Base-by-base conservation (phyloP, 2,113 vertebrate species). In the Pica pica region DNA sequence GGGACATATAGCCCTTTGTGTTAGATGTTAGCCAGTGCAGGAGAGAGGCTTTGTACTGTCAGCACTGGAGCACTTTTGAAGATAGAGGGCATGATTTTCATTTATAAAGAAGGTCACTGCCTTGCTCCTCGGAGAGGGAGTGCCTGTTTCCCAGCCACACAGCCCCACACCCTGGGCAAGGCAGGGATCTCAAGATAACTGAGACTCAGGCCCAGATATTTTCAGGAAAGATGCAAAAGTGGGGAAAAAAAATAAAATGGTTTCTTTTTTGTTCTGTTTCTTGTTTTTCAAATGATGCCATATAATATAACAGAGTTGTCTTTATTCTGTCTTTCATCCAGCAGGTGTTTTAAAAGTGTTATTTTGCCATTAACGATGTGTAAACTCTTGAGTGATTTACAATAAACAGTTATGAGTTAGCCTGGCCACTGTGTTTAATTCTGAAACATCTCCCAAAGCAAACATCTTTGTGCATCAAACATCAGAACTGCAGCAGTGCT, bases 321-420 rank as follows among this genome's bases (percentile, higher is more conserved):
- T 89, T 96, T 94, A 92, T 95, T 94, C 96, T 96, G 87, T 97
- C 97, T 94, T 97, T 97, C 95, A 95, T 89, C 93, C 77, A 81
- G 92, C 88, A 93, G 94, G 89, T 97, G 89, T 97, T 97, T 89
- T 94, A 95, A 90, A 89, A 52, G 92, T 97, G 95, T 97, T 97
- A 92, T 87, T 98, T 98, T 97, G 94, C 95, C 96, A 97, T 97
- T 95, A 95, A 83, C 95, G 87, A 94, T 77, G 84, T 98, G 90
- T 94, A 89, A 95, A 96, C 90, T 94, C 63, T 89, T 78, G 91
- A 97, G 94, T 97, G 95, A 97, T 97, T 98, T 97, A 92, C 97
- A 98, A 95, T 98, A 98, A 98, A 98, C 89, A 87, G 86, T 83
- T 94, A 93, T 8, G 59, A 96, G 90, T 95, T 97, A 57, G 22